Evolutionary conservation across 2,888 invertebrate genomes (phyloP).

Genomic region (Polyploca ridens): DNA sequence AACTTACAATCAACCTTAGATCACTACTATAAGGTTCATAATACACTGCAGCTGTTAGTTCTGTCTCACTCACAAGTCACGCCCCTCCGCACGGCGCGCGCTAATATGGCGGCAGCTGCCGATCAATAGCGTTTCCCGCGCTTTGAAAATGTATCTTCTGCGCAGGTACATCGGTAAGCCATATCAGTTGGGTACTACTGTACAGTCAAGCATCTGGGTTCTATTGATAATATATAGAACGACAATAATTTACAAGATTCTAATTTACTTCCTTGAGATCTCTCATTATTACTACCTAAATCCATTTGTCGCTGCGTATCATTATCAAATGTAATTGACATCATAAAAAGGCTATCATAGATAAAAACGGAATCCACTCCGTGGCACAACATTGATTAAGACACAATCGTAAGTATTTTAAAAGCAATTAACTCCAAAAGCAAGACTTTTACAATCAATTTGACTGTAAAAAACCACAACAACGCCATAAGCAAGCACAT

Average conservation of each 20-base stretch:
- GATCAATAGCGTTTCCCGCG: too few relatives aligned
- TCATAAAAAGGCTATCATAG: constrained; percentile 5
- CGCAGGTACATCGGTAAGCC: too few relatives aligned
- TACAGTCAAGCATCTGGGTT: too few relatives aligned
- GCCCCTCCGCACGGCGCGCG: too few relatives aligned
- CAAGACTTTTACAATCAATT: constrained; percentile 56
- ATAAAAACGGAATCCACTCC: constrained; percentile 6
- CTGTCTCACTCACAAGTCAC: too few relatives aligned
- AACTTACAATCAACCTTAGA: too few relatives aligned
- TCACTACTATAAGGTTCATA: too few relatives aligned
- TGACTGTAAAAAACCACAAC: constrained; percentile 47
- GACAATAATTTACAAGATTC: background rate
- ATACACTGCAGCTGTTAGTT: too few relatives aligned
- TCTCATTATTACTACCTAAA: background rate
- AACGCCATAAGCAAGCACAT: constrained; percentile 61
- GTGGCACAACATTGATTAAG: constrained; percentile 27
- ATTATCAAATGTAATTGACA: constrained; percentile 10
- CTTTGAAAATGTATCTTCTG: too few relatives aligned
- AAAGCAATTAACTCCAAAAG: constrained; percentile 61
- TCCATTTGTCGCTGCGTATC: background rate
- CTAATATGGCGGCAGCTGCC: too few relatives aligned
- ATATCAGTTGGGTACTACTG: too few relatives aligned
- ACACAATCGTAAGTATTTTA: constrained; percentile 47
- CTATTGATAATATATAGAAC: too few relatives aligned
- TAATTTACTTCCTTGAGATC: background rate